Evolutionary conservation across 1,140 invertebrate species (phyloP).

Genomic region (Delia radicum): DNA sequence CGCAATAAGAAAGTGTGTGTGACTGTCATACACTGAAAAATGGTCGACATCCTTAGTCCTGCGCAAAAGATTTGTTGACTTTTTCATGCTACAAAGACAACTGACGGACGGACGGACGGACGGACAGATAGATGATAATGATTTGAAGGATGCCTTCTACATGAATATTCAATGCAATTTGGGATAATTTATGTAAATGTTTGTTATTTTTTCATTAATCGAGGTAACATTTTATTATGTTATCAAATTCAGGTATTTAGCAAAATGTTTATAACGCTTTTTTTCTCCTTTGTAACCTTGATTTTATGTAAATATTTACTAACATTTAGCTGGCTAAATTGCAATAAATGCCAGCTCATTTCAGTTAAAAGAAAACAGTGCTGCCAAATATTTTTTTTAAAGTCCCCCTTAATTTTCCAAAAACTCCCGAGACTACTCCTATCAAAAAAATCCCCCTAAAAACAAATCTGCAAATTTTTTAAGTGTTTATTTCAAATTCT

Average conservation of each 20-base stretch:
- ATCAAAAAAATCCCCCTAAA: too few species aligned
- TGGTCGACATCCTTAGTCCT: slow-evolving; percentile 1
- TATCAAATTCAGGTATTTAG: slow-evolving; percentile 11
- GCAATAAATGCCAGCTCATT: too few species aligned
- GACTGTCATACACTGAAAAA: background rate
- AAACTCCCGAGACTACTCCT: too few species aligned
- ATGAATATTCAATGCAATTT: slow-evolving; percentile 54
- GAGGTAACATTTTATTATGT: slow-evolving; percentile 37
- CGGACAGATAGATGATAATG: background rate
- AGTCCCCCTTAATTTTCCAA: too few species aligned
- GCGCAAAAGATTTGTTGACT: slow-evolving; percentile 8
- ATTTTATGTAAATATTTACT: background rate
- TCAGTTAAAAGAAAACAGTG: too few species aligned
- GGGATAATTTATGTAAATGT: slow-evolving; percentile 57
- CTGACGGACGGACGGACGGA: background rate
- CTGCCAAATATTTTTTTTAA: too few species aligned
- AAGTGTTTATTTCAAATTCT: too few species aligned
- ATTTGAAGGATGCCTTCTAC: slow-evolving; percentile 26
- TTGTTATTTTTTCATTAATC: slow-evolving; percentile 55
- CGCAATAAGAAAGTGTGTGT: background rate
- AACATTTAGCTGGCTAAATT: background rate
- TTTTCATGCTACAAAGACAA: background rate
- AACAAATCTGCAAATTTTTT: too few species aligned
- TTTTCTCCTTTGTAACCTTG: background rate
- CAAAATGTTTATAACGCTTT: background rate